Conservation (phyloP, 1,140 invertebrate species). For the Augochlora pura region DNA sequence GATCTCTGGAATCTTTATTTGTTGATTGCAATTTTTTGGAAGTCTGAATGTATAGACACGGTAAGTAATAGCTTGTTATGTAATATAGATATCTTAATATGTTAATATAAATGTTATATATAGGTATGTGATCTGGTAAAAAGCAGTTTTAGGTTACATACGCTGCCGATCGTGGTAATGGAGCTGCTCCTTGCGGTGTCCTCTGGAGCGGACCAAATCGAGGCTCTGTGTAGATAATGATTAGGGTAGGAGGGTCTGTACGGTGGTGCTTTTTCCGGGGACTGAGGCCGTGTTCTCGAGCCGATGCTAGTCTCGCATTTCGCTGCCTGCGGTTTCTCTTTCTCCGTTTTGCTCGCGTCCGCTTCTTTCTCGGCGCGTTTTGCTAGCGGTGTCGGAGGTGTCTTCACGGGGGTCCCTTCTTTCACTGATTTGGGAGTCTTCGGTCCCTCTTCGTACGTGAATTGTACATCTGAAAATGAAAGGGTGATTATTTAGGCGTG, state of each 20-base stretch:
- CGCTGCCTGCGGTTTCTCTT: background rate
- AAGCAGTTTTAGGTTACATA: conserved; percentile 44
- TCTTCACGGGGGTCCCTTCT: conserved; percentile 24
- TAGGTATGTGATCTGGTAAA: too few relatives aligned
- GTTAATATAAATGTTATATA: too few relatives aligned
- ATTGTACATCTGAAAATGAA: conserved; percentile 62
- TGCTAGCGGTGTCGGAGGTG: conserved; percentile 2
- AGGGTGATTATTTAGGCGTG: background rate
- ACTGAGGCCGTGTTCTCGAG: conserved; percentile 4
- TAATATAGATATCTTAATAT: too few relatives aligned
- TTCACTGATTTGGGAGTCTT: conserved; percentile 54
- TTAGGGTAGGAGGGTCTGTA: background rate
- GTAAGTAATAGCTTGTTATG: too few relatives aligned
- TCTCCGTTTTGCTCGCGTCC: conserved; percentile 10
- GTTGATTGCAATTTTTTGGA: too few relatives aligned
- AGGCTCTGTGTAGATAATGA: conserved; percentile 64
- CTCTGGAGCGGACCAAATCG: conserved; percentile 66
- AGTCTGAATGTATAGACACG: too few relatives aligned
- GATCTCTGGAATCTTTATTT: too few relatives aligned
- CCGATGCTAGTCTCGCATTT: background rate
- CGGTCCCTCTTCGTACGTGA: conserved; percentile 63
- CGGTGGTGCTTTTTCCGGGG: background rate
- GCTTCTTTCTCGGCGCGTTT: background rate
- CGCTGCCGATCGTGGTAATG: conserved; percentile 65
- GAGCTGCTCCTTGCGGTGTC: conserved; percentile 65